phyloP scores from a whole-genome alignment of 2,113 vertebrate species.

The Dolichotis patagonum region DNA sequence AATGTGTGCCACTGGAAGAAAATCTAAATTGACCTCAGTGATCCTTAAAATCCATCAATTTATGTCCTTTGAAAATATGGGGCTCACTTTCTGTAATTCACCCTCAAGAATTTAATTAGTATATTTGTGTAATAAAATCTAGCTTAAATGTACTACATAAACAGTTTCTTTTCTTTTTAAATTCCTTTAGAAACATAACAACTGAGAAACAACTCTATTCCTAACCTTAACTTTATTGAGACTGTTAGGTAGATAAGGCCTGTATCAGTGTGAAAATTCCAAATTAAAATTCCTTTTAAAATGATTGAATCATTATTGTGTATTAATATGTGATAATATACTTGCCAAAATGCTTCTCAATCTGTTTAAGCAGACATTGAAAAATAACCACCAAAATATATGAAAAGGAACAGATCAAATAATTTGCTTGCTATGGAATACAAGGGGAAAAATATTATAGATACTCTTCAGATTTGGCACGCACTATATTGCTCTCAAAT shows the following conservation, averaged over 20 bases:
- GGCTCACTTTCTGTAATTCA: background rate
- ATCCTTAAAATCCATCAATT: background rate
- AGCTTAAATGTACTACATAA: background rate
- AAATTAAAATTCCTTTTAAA: conserved; percentile 45
- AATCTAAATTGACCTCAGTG: background rate
- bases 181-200: background rate
- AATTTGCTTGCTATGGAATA: background rate
- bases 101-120: background rate
- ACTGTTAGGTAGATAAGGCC: background rate
- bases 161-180: background rate
- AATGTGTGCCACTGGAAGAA: background rate
- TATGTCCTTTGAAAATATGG: background rate
- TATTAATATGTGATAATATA: conserved; percentile 19
- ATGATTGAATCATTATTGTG: conserved; percentile 30
- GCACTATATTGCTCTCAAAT: background rate
- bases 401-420: background rate
- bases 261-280: background rate
- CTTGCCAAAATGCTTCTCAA: conserved; percentile 47
- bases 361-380: conserved; percentile 65
- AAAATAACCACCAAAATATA: conserved; percentile 35
- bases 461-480: background rate
- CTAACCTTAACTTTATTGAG: background rate
- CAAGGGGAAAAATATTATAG: background rate
- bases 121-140: background rate
- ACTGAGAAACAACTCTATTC: background rate